Evolutionary conservation across 2,888 invertebrate genomes (phyloP), one percentile per base, ranked within the genome.

Genomic region (Drosophila infuscata): DNA sequence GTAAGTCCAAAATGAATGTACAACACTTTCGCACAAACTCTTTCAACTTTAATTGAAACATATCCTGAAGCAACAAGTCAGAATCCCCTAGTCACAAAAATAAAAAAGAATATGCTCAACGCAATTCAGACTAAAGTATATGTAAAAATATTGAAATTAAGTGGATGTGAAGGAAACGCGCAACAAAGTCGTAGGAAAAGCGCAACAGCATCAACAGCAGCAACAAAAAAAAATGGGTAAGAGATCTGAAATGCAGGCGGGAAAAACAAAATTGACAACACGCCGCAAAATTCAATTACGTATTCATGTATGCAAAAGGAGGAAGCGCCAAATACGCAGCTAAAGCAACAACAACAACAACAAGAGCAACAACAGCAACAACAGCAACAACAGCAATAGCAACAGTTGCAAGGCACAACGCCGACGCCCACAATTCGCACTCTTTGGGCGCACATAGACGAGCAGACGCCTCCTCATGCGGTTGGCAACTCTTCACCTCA

Each of bases 281-380:
- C 78, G 87, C 87, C 87, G 88, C 87, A 88, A 79, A 88, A 88
- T 89, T 89, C 88, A 88, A 88, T 88, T 88, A 88, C 85, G 79
- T 88, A 88, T 88, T 88, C 87, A 88, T 88, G 83, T 88, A 88
- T 88, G 89, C 87, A 88, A 76, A 81, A 79, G 77, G 70, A 87
- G 85, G 82, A 84, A 87, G 87, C 81, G 81, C 75, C 88, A 81
- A 87, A 86, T 87, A 83, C 84, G 77, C 83, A 77, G 81, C 75
- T 54, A 70, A 63, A 54, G 58, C 69, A 52, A 49, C 73, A 70
- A 29, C 68, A 65, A 58, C 73, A 73, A 35, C 58, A 64, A 7
- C 49, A 68, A 41, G 46, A 60, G 11, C 51, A 49, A n/a, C 43
- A 56, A 41, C 54, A 66, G 30, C 64, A 58, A 58, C 43, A 69